Evolutionary conservation across 1,140 invertebrate genomes (phyloP), one percentile per base, ranked within the genome.

Genomic region (Ips typographus): DNA sequence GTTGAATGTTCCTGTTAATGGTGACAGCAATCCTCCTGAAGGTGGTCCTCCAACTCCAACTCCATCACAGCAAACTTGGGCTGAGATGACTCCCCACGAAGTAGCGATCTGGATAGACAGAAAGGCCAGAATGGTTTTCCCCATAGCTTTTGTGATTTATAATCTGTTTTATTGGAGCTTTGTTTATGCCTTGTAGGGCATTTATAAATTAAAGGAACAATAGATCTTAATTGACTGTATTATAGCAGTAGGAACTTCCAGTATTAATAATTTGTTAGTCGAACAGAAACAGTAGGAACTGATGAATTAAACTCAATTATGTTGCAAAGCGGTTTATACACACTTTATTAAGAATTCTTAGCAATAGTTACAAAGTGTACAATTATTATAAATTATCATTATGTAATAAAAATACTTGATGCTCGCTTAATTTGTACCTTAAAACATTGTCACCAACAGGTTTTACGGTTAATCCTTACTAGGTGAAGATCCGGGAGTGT

Each of bases 141-240:
- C 93, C 0, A 74, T 89, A 2, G 80, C 88, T 1, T 95, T 94
- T 78, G 73, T 94, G 0, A 84, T 93, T 53, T 94, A 94, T 76
- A 95, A 95, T 76, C 82, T 91, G 56, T 83, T 94, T 51, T 95
- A 94, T 74, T 95, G 93, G 92, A 88, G 89, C 42, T 92, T 92
- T 75, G 91, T 93, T n/a, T 76, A 76, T 58, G 67, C 69, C 6
- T 67, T 77, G 44, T 76, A 51, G 59, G 22, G 22, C 22, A 22
- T 22, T 22, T 22, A 22, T 22, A 22, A 22, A 22, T 22, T 22
- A 22, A 36, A 1, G 5, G 4, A 5, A 60, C n/a, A 7, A 42
- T n/a, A 60, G 22, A 22, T 22, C 22, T 22, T 22, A 22, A 22
- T 22, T 22, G 22, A 22, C n/a, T 6, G n/a, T 47, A 1, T 47